Base-by-base conservation (phyloP, 2,888 invertebrate genomes). In the Corythucha ciliata region DNA sequence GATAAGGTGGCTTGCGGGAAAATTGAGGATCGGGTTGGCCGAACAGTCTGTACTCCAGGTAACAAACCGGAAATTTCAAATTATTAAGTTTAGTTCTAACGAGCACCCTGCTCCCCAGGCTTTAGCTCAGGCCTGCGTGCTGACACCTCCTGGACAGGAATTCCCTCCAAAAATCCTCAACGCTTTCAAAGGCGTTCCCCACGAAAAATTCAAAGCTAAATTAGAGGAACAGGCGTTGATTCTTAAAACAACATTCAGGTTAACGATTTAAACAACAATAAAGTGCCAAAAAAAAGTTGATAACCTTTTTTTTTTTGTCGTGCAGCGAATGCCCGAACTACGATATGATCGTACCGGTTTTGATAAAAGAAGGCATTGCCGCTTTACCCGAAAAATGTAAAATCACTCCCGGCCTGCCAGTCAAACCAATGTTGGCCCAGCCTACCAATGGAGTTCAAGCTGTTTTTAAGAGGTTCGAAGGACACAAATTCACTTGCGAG, bases 381-480 rank as follows among this genome's bases (percentile, higher is more conserved):
- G 78, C 77, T 27, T 72, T 98, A 49, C 82, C 86, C 0, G 71
- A 76, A 27, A 77, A 81, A 63, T 97, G 97, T 68, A 83, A 83
- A 63, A 76, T 97, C 51, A 80, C 84, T 20, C 92, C 93, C 10
- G 93, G 93, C 44, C 78, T 94, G 59, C 98, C 98, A 10, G 74
- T 98, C 58, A 91, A 94, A 67, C 98, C 98, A 1, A 98, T 98
- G 98, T 74, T 98, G 64, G 98, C 98, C 0, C 96, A 97, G 66
- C 97, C 98, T 3, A 93, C 97, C 0, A 89, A 86, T 68, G 94
- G 93, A 3, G 85, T 97, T 1, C 77, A 80, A 57, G 93, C 94
- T 67, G 85, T 96, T 4, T 70, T 96, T 48, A 76, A 79, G 54
- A 76, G 90, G 63, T 90, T 91, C 69, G 88, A 89, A 54, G 81